Evolutionary conservation across 2,113 vertebrate genomes (phyloP), one percentile per base, ranked within the genome.

Genomic region (Miniopterus natalensis): DNA sequence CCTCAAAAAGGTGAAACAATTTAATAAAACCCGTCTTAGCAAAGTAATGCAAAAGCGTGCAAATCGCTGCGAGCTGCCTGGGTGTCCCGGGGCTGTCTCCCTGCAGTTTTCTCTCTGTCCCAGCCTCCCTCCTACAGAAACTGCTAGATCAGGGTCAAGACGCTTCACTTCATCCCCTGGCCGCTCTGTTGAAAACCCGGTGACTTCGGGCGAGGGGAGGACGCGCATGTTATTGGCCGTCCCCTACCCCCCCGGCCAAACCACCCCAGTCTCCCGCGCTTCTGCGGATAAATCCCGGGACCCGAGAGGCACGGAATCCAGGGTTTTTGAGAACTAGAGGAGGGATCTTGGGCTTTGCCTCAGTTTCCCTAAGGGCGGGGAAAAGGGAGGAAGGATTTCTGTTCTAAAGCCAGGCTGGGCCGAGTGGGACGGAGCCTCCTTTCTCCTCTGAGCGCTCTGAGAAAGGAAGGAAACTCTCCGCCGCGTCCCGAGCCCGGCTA

Each of bases 1-100:
- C 42, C 53, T 92, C 61, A n/a, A 53, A 81, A 90, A 70, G 31
- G 68, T 79, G 47, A 92, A 95, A 36, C n/a, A 55, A 73, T 45
- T 51, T 84, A 65, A 57, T 83, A 85, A 93, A 95, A 70, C 45
- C 31, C 4, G 15, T 49, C n/a, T 65, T n/a, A 45, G 17, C 31
- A 63, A 23, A 36, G 61, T 36, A 49, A 40, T 29, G 29, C 51
- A 65, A 65, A 93, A 90, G 40, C 49, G 65, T 55, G 79, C 68
- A 68, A 88, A 92, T 74, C 79, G 25, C 10, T 23, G 40, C 1
- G 12, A 65, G 45, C 49, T 29, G 57, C 13, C n/a, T 49, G 23
- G 21, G 8, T 47, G 70, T 53, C 45, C 53, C 59, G 13, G 53
- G 36, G 63, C 68, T 78, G 40, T 40, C 8, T 14, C 7, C 18